Evolutionary conservation across 2,113 vertebrate species (phyloP).

Genomic region (Taurulus bubalis): DNA sequence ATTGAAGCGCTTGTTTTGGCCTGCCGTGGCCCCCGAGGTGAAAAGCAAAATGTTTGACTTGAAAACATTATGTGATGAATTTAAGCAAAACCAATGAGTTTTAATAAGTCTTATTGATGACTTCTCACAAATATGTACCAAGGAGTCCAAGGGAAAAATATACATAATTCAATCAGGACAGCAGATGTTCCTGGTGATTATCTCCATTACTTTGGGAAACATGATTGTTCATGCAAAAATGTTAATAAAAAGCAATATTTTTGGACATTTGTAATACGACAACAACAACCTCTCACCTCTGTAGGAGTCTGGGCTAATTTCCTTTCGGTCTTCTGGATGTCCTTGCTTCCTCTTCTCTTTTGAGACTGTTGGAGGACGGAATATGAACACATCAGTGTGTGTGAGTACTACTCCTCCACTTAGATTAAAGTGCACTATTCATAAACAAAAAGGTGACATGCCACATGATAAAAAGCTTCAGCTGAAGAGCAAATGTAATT

Average conservation of each 20-base stretch:
- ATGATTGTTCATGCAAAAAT: background rate
- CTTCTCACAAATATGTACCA: background rate
- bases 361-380: slow-evolving; percentile 80
- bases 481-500: background rate
- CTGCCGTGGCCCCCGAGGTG: background rate
- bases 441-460: background rate
- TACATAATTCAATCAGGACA: background rate
- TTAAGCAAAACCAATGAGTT: background rate
- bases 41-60: slow-evolving; percentile 1
- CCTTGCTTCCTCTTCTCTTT: slow-evolving; percentile 96
- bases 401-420: background rate
- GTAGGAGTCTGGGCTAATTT: slow-evolving; percentile 90
- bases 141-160: background rate
- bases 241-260: background rate
- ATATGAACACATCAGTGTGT: background rate
- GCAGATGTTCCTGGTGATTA: background rate
- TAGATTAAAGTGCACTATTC: background rate
- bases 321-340: slow-evolving; percentile 92
- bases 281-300: slow-evolving; percentile 84
- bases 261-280: background rate
- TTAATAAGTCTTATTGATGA: background rate
- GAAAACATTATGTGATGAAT: background rate
- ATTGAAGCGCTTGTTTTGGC: background rate
- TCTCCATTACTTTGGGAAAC: background rate
- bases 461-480: background rate